Evolutionary conservation across 1,140 invertebrate genomes (phyloP), one percentile per base, ranked within the genome.

Genomic region (Penaeus indicus): DNA sequence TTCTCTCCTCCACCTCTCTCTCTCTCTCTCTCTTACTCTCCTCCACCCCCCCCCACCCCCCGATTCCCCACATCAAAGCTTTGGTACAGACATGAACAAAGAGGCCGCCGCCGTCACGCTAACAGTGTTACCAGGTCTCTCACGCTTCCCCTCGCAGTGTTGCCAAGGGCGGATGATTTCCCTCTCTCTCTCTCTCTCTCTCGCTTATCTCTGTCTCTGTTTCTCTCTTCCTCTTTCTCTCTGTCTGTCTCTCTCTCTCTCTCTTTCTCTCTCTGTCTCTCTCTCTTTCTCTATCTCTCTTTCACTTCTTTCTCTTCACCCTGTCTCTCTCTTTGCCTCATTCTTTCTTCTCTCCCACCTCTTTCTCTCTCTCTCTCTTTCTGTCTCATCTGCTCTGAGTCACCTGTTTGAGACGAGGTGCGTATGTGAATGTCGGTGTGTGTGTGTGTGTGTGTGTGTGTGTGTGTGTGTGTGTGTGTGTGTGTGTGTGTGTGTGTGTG

Each of bases 301-400:
- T 5, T 47, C 32, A 7, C 38, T 47, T 5, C 1, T 19, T 16
- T 18, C 13, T 8, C 42, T 8, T 78, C 25, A 16, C 25, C 42
- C 25, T 78, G 22, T 78, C 25, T 78, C 25, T 78, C 25, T 78
- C 25, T 78, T 8, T 78, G 3, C 42, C 25, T 78, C 21, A 16
- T 27, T 78, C 27, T 78, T 27, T 78, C 27, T 78, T 27, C 42
- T 8, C 42, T 27, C 42, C 27, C n/a, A 10, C 42, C 27, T 78
- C 75, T 78, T 8, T 78, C 27, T 78, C 27, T 78, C 75, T 78
- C 27, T 78, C 75, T 78, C 75, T 78, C 75, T 78, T 27, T 78
- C 27, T 78, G 47, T 10, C 47, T 54, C 13, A 54, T 54, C 47
- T 54, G 47, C 13, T 54, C 47, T 54, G 47, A 54, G 47, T 54